These are phyloP conservation scores for Graptemys geographica DNA, from an alignment of 2,797 vertebrate species.

Conservation along the genomic window DNA sequence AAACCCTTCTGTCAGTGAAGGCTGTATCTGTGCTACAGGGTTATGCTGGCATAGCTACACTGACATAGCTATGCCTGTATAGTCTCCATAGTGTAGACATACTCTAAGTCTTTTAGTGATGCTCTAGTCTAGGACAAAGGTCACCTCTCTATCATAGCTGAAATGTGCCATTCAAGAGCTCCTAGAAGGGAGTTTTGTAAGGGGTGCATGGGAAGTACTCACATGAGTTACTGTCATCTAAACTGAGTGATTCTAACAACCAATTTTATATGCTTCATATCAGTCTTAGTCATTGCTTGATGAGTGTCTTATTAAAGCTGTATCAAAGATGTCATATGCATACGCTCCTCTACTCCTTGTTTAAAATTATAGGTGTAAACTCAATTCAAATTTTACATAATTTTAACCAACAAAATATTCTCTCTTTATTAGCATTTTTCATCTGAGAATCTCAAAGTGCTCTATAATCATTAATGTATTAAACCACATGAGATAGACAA, in stretches of 20 bases:
- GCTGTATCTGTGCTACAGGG: no score
- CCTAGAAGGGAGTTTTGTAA: background rate
- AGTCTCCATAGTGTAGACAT: no score
- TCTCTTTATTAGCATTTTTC: no score
- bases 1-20: no score
- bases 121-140: no score
- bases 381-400: no score
- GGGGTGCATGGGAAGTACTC: background rate
- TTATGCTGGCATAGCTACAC: no score
- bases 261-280: background rate
- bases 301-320: background rate
- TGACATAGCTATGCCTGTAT: no score
- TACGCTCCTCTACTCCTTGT: background rate
- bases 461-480: background rate
- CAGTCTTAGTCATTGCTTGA: background rate
- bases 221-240: background rate
- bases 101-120: no score
- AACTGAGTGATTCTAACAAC: background rate
- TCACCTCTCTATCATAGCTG: background rate
- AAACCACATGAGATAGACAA: background rate
- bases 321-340: background rate
- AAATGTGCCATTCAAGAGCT: background rate
- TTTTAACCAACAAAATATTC: no score
- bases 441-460: background rate
- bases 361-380: background rate